phyloP scores from a whole-genome alignment of 2,113 vertebrate species.

The Thryonomys swinderianus region DNA sequence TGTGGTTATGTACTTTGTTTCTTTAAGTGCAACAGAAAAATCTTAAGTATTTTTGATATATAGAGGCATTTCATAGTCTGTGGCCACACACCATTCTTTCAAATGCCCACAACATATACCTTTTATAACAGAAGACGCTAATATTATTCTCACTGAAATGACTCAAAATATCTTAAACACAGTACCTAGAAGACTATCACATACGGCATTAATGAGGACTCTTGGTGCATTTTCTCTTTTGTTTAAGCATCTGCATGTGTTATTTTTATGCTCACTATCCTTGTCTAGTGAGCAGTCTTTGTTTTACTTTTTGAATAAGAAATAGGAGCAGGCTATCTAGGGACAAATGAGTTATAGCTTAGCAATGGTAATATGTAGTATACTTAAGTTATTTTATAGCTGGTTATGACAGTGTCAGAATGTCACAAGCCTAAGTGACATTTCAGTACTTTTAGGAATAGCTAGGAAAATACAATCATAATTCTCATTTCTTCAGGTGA shows the following conservation, averaged over 20 bases:
- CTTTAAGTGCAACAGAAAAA: constrained; percentile 32
- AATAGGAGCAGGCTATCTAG: constrained; percentile 16
- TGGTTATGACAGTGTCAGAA: constrained; percentile 63
- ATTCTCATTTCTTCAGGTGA: constrained; percentile 70
- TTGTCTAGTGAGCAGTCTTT: not conserved
- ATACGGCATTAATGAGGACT: not conserved
- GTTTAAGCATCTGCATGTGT: constrained; percentile 12
- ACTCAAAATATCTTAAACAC: not conserved
- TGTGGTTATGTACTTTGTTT: not conserved
- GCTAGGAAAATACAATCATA: constrained; percentile 65
- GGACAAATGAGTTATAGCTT: not conserved
- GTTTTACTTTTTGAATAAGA: constrained; percentile 42
- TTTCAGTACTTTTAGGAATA: constrained; percentile 67
- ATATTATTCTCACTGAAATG: constrained; percentile 28
- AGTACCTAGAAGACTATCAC: not conserved
- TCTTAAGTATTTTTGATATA: not conserved
- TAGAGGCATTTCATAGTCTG: not conserved
- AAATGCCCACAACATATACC: not conserved
- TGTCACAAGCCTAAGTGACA: constrained; percentile 60
- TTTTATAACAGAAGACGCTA: not conserved
- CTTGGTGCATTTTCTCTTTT: not conserved
- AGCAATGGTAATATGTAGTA: not conserved
- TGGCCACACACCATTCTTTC: not conserved
- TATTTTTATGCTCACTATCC: not conserved
- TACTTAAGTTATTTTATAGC: constrained; percentile 43